Conservation (phyloP, 2,888 invertebrate species). For the Acronicta aceris region DNA sequence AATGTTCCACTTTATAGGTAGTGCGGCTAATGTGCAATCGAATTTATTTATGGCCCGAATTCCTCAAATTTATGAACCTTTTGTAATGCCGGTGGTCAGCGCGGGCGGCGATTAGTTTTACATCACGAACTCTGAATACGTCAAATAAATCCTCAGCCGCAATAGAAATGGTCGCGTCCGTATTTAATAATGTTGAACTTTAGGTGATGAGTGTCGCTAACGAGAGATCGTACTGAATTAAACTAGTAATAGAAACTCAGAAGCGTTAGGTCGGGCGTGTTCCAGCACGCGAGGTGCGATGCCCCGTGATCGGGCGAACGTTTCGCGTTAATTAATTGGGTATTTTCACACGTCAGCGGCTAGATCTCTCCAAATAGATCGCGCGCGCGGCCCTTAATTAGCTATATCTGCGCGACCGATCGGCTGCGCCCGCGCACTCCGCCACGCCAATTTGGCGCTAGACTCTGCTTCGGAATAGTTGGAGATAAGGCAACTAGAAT, state of each 20-base stretch:
- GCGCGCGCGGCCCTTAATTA: constrained; percentile 86
- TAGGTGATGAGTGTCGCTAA: constrained; percentile 47
- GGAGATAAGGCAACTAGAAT: constrained; percentile 83
- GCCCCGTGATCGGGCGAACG: constrained; percentile 75
- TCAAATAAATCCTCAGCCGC: constrained; percentile 8
- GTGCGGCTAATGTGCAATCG: constrained; percentile 64
- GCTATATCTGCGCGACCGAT: constrained; percentile 83
- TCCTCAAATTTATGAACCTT: constrained; percentile 60
- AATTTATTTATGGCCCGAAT: constrained; percentile 64
- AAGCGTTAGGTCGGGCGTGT: constrained; percentile 70
- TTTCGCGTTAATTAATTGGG: constrained; percentile 89
- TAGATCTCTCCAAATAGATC: constrained; percentile 89
- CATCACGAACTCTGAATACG: constrained; percentile 28
- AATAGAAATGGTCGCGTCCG: not conserved
- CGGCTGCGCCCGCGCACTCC: constrained; percentile 82
- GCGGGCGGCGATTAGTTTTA: constrained; percentile 38
- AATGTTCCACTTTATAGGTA: constrained; percentile 64
- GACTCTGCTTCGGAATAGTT: constrained; percentile 78
- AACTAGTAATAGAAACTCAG: constrained; percentile 69
- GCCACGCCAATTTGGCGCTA: constrained; percentile 88
- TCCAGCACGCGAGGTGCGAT: constrained; percentile 81
- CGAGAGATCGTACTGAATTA: constrained; percentile 68
- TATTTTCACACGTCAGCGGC: constrained; percentile 89
- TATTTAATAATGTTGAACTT: constrained; percentile 11
- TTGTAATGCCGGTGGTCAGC: constrained; percentile 56